Evolutionary conservation across 2,888 invertebrate species (phyloP).

Genomic region (Synergus japonicus): DNA sequence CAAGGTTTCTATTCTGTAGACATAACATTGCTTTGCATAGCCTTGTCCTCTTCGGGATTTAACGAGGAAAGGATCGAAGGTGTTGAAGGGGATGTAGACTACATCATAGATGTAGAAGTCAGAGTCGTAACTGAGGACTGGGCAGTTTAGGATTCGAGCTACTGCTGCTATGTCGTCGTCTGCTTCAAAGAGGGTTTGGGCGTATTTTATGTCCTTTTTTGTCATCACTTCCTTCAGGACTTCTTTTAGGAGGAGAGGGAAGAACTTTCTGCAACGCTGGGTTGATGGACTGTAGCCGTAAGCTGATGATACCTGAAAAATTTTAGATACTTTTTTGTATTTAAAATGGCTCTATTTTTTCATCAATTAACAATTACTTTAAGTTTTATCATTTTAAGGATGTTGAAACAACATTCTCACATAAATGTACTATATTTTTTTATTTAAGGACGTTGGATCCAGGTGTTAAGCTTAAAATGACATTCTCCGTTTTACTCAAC

Average conservation of each 20-base stretch:
- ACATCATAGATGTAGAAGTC: constrained; percentile 95
- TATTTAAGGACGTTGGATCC: too few species aligned
- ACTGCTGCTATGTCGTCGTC: constrained; percentile 92
- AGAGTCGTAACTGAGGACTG: constrained; percentile 94
- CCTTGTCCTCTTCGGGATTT: constrained; percentile 60
- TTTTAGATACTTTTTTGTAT: constrained; percentile 19
- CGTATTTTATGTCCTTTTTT: constrained; percentile 83
- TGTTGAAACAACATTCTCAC: too few species aligned
- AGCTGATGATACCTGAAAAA: constrained; percentile 5
- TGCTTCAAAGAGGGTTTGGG: constrained; percentile 91
- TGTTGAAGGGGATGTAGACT: constrained; percentile 87
- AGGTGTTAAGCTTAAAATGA: too few species aligned
- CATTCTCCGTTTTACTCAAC: too few species aligned
- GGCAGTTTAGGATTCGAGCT: constrained; percentile 88
- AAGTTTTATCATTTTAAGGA: too few species aligned
- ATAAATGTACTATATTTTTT: too few species aligned
- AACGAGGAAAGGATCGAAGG: constrained; percentile 79
- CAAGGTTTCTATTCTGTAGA: constrained; percentile 86
- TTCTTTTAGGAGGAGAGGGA: constrained; percentile 87
- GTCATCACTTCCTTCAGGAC: constrained; percentile 85
- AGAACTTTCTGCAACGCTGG: constrained; percentile 80
- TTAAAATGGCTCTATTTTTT: too few species aligned
- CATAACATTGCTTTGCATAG: constrained; percentile 82
- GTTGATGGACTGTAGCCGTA: constrained; percentile 78
- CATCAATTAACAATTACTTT: too few species aligned